Percentiles rank a stretch among this genome's conserved stretches.
phyloP scores from a whole-genome alignment of 2,797 vertebrate species.

The Peromyscus aztecus region DNA sequence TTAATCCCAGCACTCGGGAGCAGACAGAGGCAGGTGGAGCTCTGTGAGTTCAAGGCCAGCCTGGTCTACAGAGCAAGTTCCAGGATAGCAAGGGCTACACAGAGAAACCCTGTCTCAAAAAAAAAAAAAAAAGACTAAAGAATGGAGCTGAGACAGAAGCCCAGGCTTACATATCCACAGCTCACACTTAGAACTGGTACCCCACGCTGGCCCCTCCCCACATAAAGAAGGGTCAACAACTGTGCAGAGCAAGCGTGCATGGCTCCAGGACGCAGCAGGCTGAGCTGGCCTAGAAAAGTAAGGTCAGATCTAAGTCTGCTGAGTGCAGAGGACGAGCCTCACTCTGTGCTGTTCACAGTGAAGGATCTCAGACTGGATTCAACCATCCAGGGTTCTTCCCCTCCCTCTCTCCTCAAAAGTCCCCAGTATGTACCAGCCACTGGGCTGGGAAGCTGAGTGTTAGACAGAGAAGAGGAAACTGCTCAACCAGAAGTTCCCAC shows the following conservation, averaged over 20 bases:
- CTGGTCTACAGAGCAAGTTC: too few species aligned
- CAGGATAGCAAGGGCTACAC: too few species aligned
- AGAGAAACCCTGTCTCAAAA: too few species aligned
- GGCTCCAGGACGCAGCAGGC: conserved; percentile 2
- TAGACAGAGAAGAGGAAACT: not conserved
- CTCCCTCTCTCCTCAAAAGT: not conserved
- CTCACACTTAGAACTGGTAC: not conserved
- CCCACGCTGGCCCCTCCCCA: not conserved
- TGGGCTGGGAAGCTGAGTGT: not conserved
- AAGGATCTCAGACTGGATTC: not conserved
- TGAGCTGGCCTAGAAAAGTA: not conserved
- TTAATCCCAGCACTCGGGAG: too few species aligned
- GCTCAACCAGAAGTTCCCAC: not conserved
- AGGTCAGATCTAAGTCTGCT: not conserved
- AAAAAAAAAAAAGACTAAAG: not conserved
- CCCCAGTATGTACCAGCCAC: not conserved
- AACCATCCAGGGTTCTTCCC: not conserved
- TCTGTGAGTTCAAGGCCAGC: too few species aligned
- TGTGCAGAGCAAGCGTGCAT: not conserved
- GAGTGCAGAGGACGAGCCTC: not conserved
- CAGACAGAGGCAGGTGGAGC: too few species aligned
- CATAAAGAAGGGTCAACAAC: not conserved
- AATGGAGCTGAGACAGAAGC: not conserved
- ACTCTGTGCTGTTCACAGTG: not conserved
- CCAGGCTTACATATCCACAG: not conserved